Conservation (phyloP, 2,797 vertebrate genomes). For the Cynodonichthys magdalenae region DNA sequence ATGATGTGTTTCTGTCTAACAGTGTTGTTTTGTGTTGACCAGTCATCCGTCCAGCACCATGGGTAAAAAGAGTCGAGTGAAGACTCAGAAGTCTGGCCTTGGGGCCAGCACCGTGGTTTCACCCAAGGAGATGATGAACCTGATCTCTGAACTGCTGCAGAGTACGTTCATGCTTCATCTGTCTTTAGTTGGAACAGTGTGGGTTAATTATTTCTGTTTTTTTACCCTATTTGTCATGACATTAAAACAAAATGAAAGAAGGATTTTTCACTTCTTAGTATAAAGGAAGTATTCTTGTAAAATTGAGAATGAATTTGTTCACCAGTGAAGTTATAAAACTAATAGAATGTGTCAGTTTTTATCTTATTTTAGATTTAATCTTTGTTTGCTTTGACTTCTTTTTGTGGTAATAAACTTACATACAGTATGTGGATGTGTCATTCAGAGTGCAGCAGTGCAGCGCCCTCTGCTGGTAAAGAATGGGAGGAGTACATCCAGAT, state of each 20-base stretch:
- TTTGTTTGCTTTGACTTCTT: neutral
- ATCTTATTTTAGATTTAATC: too few relatives aligned
- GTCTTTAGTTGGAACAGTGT: neutral
- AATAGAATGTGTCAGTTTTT: too few relatives aligned
- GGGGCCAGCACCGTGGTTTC: constrained; percentile 86
- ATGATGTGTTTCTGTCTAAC: constrained; percentile 4
- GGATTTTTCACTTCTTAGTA: too few relatives aligned
- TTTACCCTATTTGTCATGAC: too few relatives aligned
- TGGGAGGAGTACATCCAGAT: constrained; percentile 99
- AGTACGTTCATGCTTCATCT: constrained; percentile 81
- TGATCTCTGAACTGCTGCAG: constrained; percentile 92
- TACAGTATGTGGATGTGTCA: too few relatives aligned
- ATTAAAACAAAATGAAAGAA: neutral
- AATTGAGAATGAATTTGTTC: too few relatives aligned
- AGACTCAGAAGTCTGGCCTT: constrained; percentile 95
- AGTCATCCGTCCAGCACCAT: constrained; percentile 79
- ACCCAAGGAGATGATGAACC: constrained; percentile 95
- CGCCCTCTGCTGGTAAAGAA: constrained; percentile 90
- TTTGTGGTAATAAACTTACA: neutral
- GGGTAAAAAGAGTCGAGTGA: constrained; percentile 99
- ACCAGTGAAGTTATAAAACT: too few relatives aligned
- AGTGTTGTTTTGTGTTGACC: constrained; percentile 3
- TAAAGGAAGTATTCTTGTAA: too few relatives aligned
- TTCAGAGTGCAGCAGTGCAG: constrained; percentile 91
- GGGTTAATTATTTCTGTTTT: neutral